Percentiles rank a stretch among this genome's conserved stretches.
phyloP scores from a whole-genome alignment of 2,113 vertebrate species.

The Phocoena sinus region DNA sequence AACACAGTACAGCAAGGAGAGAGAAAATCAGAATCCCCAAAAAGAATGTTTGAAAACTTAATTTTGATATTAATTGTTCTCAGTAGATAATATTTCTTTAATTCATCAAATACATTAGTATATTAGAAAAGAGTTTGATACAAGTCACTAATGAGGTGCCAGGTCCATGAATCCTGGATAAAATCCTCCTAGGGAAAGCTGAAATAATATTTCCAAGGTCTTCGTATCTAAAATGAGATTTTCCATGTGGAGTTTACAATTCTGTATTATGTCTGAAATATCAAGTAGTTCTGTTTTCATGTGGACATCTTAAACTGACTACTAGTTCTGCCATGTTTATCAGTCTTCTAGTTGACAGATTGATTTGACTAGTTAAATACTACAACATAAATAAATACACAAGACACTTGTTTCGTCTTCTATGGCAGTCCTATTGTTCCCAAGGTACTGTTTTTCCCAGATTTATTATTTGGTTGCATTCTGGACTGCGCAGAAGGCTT shows the following conservation, averaged over 20 bases:
- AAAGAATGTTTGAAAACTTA: neutral
- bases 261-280: neutral
- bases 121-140: neutral
- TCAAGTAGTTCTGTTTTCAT: neutral
- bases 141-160: neutral
- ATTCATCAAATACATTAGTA: neutral
- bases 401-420: neutral
- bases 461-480: neutral
- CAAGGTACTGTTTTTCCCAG: neutral
- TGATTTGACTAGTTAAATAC: neutral
- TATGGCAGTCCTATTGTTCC: neutral
- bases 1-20: constrained; percentile 71
- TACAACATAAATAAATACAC: neutral
- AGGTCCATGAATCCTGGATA: neutral
- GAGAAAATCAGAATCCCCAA: constrained; percentile 16
- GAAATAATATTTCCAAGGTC: neutral
- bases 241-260: neutral
- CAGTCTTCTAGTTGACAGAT: neutral
- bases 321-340: neutral
- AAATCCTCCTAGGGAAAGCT: neutral
- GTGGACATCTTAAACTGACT: neutral
- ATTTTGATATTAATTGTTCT: neutral
- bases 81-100: neutral
- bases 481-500: neutral
- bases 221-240: neutral